Base-by-base conservation (phyloP, 2,888 invertebrate species). In the Oscheius myriophilus region DNA sequence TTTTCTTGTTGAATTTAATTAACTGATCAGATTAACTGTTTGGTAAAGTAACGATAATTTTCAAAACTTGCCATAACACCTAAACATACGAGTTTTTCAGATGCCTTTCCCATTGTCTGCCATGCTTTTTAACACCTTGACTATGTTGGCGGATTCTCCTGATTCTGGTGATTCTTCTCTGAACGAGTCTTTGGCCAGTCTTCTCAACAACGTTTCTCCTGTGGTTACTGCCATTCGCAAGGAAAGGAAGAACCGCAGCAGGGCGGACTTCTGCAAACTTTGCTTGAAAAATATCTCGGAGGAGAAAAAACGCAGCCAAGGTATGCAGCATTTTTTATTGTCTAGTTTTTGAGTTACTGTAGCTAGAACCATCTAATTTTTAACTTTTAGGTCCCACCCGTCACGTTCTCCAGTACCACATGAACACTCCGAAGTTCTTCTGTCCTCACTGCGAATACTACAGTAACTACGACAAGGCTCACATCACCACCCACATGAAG, bases 401-500 rank as follows among this genome's bases (percentile, higher is more conserved):
- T 16, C 61, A 61, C 33, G 26, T 61, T n/a, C 12, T 49, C n/a
- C 61, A 61, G 18, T 39, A 49, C 18, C 61, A 61, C 26, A 26
- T 61, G 33, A 16, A 33, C 16, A 25, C 26, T 14, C 23, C 46
- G 11, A 18, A 46, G 25, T 61, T 49, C 33, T 26, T 49, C 7
- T 61, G 61, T 26, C 33, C 33, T 33, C 21, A 54, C 16, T 61
- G 61, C 16, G 49, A 49, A 9, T 61, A 33, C 49, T n/a, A 33
- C n/a, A 49, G 49, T 26, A 61, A 46, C 14, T 61, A 61, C 26
- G 61, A 61, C 49, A 61, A 61, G 49, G 61, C 61, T 18, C 61
- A 61, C 39, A 39, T 61, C 16, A 11, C 26, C 18, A n/a, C 26
- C n/a, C 61, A 61, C 18, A 23, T 46, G 26, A 23, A 25, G 25